Percentiles rank a stretch among this genome's conserved stretches.
Conservation (phyloP, 1,140 invertebrate species). For the Onthophagus taurus region DNA sequence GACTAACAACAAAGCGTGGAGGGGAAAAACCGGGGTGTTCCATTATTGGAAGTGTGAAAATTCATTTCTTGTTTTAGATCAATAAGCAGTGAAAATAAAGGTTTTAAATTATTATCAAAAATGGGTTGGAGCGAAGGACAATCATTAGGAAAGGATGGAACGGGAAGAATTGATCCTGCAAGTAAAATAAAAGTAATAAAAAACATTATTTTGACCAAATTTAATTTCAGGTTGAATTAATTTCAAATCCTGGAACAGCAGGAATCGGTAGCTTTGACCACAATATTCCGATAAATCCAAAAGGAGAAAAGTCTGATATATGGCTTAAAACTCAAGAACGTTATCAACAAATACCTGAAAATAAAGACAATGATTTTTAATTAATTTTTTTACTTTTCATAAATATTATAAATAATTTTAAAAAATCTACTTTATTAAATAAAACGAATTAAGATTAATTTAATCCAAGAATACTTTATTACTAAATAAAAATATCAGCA, state of each 20-base stretch:
- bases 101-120: slow-evolving; percentile 79
- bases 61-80: slow-evolving; percentile 43
- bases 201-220: neutral
- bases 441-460: too few species aligned
- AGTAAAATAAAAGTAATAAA: slow-evolving; percentile 37
- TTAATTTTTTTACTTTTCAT: too few species aligned
- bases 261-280: slow-evolving; percentile 23
- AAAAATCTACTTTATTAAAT: too few species aligned
- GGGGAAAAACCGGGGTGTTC: too few species aligned
- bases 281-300: slow-evolving; percentile 18
- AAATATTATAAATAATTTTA: too few species aligned
- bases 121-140: slow-evolving; percentile 90
- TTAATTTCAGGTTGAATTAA: slow-evolving; percentile 22
- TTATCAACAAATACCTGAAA: slow-evolving; percentile 38
- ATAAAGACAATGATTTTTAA: too few species aligned
- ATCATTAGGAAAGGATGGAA: slow-evolving; percentile 63
- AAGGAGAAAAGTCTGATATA: slow-evolving; percentile 31
- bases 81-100: slow-evolving; percentile 71
- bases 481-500: too few species aligned
- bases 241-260: slow-evolving; percentile 26
- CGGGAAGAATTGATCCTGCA: slow-evolving; percentile 69
- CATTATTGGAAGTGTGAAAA: too few species aligned
- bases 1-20: too few species aligned
- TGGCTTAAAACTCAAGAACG: slow-evolving; percentile 39
- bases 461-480: too few species aligned